Evolutionary conservation across 2,888 invertebrate species (phyloP).

Genomic region (Monopis laevigella): DNA sequence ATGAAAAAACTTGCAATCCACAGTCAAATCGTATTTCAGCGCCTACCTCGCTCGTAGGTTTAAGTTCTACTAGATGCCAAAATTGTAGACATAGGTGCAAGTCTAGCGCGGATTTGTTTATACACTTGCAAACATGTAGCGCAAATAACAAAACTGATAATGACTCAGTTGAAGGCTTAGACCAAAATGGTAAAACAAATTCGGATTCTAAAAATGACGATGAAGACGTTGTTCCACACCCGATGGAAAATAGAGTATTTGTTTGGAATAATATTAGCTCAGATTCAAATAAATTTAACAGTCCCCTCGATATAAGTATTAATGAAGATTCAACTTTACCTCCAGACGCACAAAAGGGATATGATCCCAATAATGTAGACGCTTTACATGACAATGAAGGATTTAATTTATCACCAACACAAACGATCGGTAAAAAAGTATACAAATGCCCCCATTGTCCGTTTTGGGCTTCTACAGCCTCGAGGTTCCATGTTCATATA

Average conservation of each 20-base stretch:
- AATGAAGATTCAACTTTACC: conserved; percentile 56
- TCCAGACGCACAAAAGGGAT: conserved; percentile 31
- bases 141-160: conserved; percentile 49
- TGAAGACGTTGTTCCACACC: conserved; percentile 68
- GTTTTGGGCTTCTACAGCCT: conserved; percentile 93
- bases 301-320: conserved; percentile 50
- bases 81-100: conserved; percentile 88
- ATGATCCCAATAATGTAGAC: conserved; percentile 44
- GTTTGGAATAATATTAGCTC: conserved; percentile 79
- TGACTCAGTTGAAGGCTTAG: conserved; percentile 35
- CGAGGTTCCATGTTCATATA: conserved; percentile 92
- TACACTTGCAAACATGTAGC: conserved; percentile 78
- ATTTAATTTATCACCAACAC: conserved; percentile 69
- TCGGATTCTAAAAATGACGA: conserved; percentile 32
- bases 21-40: conserved; percentile 44
- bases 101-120: conserved; percentile 79
- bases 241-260: conserved; percentile 84
- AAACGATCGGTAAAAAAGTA: conserved; percentile 77
- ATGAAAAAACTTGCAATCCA: conserved; percentile 74
- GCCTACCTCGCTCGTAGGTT: conserved; percentile 50
- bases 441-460: conserved; percentile 93
- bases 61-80: conserved; percentile 83
- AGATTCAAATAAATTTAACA: conserved; percentile 42
- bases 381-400: conserved; percentile 50
- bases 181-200: conserved; percentile 36